Evolutionary conservation across 2,888 invertebrate species (phyloP), one percentile per base, ranked within the genome.

Genomic region (Drosophila neonasuta): DNA sequence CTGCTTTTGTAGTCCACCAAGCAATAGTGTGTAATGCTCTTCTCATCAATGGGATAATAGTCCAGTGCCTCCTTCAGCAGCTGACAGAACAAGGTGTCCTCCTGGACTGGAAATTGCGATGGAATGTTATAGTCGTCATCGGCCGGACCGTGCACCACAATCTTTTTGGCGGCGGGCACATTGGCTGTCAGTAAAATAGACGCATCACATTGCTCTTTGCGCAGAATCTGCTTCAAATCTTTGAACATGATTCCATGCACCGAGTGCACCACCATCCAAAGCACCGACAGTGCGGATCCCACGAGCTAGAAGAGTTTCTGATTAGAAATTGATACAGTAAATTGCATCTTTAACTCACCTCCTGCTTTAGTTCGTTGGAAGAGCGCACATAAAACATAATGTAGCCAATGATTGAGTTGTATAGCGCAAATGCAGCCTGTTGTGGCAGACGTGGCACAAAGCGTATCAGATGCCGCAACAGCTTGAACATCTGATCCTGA

Each of bases 211-310:
- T 99, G 99, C 90, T 99, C 99, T 90, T 99, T 99, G 57, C 99
- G 94, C 71, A 99, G 92, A 74, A 99, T 99, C 92, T 99, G 99
- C 88, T 99, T 99, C 20, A 99, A 92, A 91, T 99, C 99, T 92
- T 99, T 99, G 89, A 99, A 99, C 95, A 98, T 99, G 66, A 99
- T 97, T 15, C 99, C 99, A 88, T 99, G 98, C 0, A 99, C 99
- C 89, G 97, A 98, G 80, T 99, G 99, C 0, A 99, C 98, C 24
- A 99, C 98, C 96, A 98, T 97, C 98, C 99, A 99, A 1, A 99
- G 92, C 59, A 99, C 94, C 0, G 98, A 97, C 2, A 99, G 92
- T 0, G 99, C 99, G 15, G 97, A 96, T 7, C 98, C 97, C 68
- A 99, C 97, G 48, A 98, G 94, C 89, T 91, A 36, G 3, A 68